These are phyloP conservation scores for Vimba vimba DNA, from an alignment of 2,113 vertebrate species.

Conservation along the genomic window DNA sequence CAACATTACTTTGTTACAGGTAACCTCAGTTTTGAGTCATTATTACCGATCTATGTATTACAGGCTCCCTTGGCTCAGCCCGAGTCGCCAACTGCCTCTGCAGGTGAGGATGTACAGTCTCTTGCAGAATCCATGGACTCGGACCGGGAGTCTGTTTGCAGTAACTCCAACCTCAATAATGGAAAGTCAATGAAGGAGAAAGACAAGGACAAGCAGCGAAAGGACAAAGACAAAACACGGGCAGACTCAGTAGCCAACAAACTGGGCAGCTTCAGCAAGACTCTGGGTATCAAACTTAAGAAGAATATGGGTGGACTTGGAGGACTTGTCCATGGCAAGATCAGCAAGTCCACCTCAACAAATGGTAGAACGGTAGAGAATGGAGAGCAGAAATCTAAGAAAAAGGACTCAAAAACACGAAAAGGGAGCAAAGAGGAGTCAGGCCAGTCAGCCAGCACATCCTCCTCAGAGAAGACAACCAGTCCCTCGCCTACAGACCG, in stretches of 20 bases:
- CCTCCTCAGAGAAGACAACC: slow-evolving; percentile 91
- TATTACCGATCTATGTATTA: not conserved
- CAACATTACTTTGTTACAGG: not conserved
- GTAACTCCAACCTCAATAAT: slow-evolving; percentile 94
- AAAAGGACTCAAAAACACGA: slow-evolving; percentile 74
- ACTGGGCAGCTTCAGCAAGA: slow-evolving; percentile 98
- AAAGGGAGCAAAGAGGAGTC: slow-evolving; percentile 92
- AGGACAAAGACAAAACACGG: slow-evolving; percentile 94
- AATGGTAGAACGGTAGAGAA: slow-evolving; percentile 60
- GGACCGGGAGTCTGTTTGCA: slow-evolving; percentile 95
- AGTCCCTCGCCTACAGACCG: slow-evolving; percentile 92
- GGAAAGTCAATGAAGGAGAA: slow-evolving; percentile 88
- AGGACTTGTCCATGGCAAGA: slow-evolving; percentile 94
- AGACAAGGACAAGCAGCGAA: slow-evolving; percentile 92
- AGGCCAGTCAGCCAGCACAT: slow-evolving; percentile 85
- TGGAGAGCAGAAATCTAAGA: slow-evolving; percentile 64
- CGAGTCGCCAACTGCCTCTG: slow-evolving; percentile 96
- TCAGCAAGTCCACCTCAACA: slow-evolving; percentile 86
- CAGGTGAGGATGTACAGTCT: slow-evolving; percentile 96
- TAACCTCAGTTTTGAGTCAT: not conserved
- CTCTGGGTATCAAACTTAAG: slow-evolving; percentile 95
- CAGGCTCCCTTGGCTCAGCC: slow-evolving; percentile 98
- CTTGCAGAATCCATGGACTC: slow-evolving; percentile 97
- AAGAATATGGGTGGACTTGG: slow-evolving; percentile 98
- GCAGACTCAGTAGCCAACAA: slow-evolving; percentile 97